Evolutionary conservation across 1,140 invertebrate genomes (phyloP), one percentile per base, ranked within the genome.

Genomic region (Wasmannia auropunctata): DNA sequence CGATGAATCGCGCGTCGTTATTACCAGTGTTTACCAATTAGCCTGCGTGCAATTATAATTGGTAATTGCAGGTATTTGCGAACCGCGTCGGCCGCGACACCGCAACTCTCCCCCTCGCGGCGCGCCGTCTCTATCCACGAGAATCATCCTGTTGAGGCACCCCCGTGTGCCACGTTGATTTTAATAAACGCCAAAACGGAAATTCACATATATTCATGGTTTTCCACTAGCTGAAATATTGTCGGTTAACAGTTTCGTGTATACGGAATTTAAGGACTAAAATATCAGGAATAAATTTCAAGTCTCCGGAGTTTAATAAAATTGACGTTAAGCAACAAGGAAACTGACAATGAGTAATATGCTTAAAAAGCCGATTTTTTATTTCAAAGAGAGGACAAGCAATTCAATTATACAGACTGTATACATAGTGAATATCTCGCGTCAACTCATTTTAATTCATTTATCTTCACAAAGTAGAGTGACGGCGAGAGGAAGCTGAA

Each of bases 11-110:
- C 34, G 28, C 54, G 40, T 87, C 85, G 85, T 90, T 90, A 87
- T 90, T 89, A 89, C 54, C 85, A 86, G 76, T 89, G 76, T 90
- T 90, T 87, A 87, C 88, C 83, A 90, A 90, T 90, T 90, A 90
- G 86, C 49, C 67, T 54, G 62, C 31, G 81, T 54, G 28, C 58
- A 85, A 90, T 90, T 88, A 90, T 90, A 90, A 90, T 90, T 90
- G 87, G 74, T 88, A 88, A 90, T 90, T 90, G 67, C 46, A 80
- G 51, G 28, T 37, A 54, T 22, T 22, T 77, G 22, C 43, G 22
- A 34, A 83, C 31, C 67, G n/a, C 54, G 69, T n/a, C 31, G 16
- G 34, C 22, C 62, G 28, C 22, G 34, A 43, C 37, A 2, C 37
- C 84, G 43, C 74, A 31, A 46, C 14, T 65, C 34, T 77, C 51